Evolutionary conservation across 2,113 vertebrate species (phyloP).

Genomic region (Perca schrenkii): DNA sequence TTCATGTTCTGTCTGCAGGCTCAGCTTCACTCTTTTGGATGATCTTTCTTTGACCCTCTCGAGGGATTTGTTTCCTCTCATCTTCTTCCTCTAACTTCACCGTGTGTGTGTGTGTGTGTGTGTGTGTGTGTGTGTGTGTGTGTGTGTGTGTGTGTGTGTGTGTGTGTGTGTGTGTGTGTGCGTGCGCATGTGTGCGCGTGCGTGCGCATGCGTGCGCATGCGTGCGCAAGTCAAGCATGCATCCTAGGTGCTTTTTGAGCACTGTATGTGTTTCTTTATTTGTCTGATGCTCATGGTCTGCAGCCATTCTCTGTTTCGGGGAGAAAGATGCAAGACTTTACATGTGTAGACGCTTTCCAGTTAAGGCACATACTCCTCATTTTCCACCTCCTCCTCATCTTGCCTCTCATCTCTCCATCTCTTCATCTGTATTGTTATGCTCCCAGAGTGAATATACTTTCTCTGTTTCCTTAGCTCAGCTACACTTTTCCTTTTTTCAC

Average conservation of each 20-base stretch:
- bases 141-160: neutral
- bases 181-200: neutral
- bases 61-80: constrained; percentile 16
- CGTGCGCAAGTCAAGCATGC: constrained; percentile 12
- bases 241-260: constrained; percentile 17
- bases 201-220: neutral
- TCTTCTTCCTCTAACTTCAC: neutral
- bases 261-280: neutral
- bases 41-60: constrained; percentile 14
- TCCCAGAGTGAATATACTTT: constrained; percentile 10
- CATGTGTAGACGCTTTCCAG: constrained; percentile 16
- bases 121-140: neutral
- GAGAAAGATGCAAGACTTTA: constrained; percentile 17
- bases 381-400: neutral
- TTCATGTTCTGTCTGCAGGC: constrained; percentile 38
- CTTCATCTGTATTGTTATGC: constrained; percentile 17
- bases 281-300: constrained; percentile 17
- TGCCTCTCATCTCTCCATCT: constrained; percentile 15
- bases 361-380: constrained; percentile 1
- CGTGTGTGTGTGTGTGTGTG: neutral
- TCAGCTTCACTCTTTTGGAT: constrained; percentile 13
- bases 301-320: constrained; percentile 20
- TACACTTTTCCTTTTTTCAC: constrained; percentile 10
- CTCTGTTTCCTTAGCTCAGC: constrained; percentile 6
- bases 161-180: neutral